Base-by-base conservation (phyloP, 2,797 vertebrate genomes). In the Myotis findleyi region DNA sequence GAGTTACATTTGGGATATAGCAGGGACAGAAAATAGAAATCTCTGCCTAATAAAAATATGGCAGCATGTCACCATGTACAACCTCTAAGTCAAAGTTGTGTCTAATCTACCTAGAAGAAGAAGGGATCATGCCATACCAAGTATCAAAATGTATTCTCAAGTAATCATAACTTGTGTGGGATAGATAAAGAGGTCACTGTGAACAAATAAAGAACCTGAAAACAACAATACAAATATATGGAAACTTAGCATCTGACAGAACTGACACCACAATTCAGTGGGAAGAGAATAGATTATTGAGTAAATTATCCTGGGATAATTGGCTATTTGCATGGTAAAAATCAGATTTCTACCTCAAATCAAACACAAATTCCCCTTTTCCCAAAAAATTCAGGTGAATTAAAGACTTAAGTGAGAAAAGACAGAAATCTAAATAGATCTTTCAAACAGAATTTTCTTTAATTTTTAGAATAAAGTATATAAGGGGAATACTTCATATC, bases 351-450 rank as follows among this genome's bases (percentile, higher is more conserved):
- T 80, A 36, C 11, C 20, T 84, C 44, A 68, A 3, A 38, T 21
- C 14, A 66, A 38, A 59, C 23, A 68, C 16, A 38, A 17, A 62
- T 9, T 4, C 16, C 12, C 76, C 18, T 55, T 36, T 79, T 8
- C 44, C 62, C 27, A 6, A 14, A 85, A 93, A 79, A 68, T 59
- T 17, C 23, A 89, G 57, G 57, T 73, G 23, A 27, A 87, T 16
- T 68, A 68, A 83, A 95, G 79, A 83, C 17, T 25, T 36, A 81
- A 88, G 59, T 68, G 66, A 91, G 47, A 73, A 36, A 71, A 38
- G 23, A 2, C 21, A 72, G 36, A 33, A 68, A 5, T 47, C 18
- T 86, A 76, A 85, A 55, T 64, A 44, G 57, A 87, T 86, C 33
- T 53, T 87, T 73, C n/a, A 20, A 87, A 87, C 17, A 68, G 77